Evolutionary conservation across 2,797 vertebrate species (phyloP).

Genomic region (Liparis tanakae): DNA sequence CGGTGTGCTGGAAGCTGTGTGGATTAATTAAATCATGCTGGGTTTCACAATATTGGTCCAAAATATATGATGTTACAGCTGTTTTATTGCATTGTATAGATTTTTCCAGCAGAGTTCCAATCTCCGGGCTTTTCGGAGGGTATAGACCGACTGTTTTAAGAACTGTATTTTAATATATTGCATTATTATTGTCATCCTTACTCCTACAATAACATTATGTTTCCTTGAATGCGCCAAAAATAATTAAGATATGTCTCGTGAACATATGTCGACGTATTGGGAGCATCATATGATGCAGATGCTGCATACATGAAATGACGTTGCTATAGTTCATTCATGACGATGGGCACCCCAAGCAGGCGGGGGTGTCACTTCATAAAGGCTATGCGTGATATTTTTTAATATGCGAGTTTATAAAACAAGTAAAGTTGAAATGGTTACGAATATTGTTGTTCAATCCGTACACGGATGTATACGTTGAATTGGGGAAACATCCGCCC

Average conservation of each 20-base stretch:
- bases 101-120: background rate
- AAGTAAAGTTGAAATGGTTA: rapidly evolving
- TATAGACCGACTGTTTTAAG: background rate
- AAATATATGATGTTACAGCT: background rate
- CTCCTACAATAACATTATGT: background rate
- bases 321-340: slow-evolving; percentile 75
- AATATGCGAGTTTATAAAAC: background rate
- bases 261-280: slow-evolving; percentile 40
- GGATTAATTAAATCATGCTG: slow-evolving; percentile 15
- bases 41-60: background rate
- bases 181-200: background rate
- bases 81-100: background rate
- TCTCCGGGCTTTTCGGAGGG: background rate
- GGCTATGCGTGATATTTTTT: background rate
- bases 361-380: slow-evolving; percentile 52
- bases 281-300: slow-evolving; percentile 73
- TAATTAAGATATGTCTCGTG: slow-evolving; percentile 13
- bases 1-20: slow-evolving; percentile 9
- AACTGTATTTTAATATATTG: background rate
- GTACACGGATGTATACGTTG: background rate
- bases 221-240: background rate
- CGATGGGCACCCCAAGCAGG: slow-evolving; percentile 50
- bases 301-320: slow-evolving; percentile 79
- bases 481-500: slow-evolving; percentile 30
- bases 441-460: background rate